Percentiles rank a stretch among this genome's conserved stretches.
Conservation (phyloP, 2,888 invertebrate species). For the Lasioglossum lativentre region DNA sequence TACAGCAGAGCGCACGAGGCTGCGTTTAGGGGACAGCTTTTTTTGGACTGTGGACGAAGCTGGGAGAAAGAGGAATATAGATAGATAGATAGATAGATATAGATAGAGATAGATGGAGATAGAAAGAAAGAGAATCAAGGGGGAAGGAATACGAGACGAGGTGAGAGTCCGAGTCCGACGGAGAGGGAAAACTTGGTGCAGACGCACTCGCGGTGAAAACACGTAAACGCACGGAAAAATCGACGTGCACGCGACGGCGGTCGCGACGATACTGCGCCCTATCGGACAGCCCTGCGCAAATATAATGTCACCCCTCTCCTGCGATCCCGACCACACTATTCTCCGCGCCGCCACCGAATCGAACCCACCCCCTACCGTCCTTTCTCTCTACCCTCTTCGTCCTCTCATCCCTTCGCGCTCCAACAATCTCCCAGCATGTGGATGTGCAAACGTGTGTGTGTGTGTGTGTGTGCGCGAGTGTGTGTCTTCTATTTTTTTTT, state of each 20-base stretch:
- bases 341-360: conserved; percentile 65
- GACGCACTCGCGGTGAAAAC: conserved; percentile 55
- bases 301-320: conserved; percentile 84
- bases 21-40: neutral
- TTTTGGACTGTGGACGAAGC: neutral
- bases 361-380: conserved; percentile 63
- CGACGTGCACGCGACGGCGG: conserved; percentile 81
- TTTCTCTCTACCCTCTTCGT: conserved; percentile 65
- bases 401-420: conserved; percentile 49
- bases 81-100: neutral
- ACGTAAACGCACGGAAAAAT: conserved; percentile 57
- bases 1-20: conserved; percentile 3
- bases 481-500: conserved; percentile 2
- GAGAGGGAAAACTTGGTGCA: conserved; percentile 38
- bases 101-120: neutral
- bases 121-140: neutral
- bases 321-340: conserved; percentile 66
- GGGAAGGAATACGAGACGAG: neutral
- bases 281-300: conserved; percentile 84
- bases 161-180: conserved; percentile 11
- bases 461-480: neutral
- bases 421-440: conserved; percentile 1
- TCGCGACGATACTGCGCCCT: conserved; percentile 84
- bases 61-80: neutral
- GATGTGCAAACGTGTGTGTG: neutral